Evolutionary conservation across 64 coral and sea anemone genomes (phyloP), one percentile per base, ranked within the genome.

Genomic region (Porites lutea): DNA sequence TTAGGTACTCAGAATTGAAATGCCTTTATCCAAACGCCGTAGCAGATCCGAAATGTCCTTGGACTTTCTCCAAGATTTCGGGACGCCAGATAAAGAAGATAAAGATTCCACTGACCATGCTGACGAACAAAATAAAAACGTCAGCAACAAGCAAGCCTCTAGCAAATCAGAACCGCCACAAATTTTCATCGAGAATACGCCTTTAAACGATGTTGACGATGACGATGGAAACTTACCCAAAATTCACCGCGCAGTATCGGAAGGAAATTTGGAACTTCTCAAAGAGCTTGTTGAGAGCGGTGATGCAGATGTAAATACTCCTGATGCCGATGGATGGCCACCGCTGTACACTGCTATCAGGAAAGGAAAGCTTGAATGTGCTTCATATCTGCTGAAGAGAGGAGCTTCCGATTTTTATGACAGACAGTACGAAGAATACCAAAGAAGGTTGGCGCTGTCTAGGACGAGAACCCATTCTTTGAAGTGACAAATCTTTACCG

Each of bases 301-400:
- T 16, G 66, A 3, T 22, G 75, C 54, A 47, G 75, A 78, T 11
- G 87, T 89, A 46, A 78, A 89, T 63, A 78, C 87, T 14, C 87
- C 72, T 64, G 87, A 89, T 89, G 11, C 61, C 2, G 57, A 89
- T 18, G 87, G 87, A 9, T 89, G 87, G 87, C 87, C 87, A 3
- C 87, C 87, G 22, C 59, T 89, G 48, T 74, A 89, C 16, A 78
- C 87, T 10, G 87, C 87, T 8, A 89, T 89, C 37, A 89, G 78
- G 37, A 76, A 16, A 8, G 47, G 57, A 48, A 60, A 89, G 16
- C 75, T 77, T 46, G 87, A 89, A 0, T 89, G 87, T 37, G 87
- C 87, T n/a, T 55, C 74, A 37, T 78, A 14, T 48, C 53, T 89
- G 53, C 60, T 89, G 6, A 89, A 89, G 75, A 72, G 78, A 8